Conservation (phyloP, 2,888 invertebrate genomes). For the Catocala nupta region DNA sequence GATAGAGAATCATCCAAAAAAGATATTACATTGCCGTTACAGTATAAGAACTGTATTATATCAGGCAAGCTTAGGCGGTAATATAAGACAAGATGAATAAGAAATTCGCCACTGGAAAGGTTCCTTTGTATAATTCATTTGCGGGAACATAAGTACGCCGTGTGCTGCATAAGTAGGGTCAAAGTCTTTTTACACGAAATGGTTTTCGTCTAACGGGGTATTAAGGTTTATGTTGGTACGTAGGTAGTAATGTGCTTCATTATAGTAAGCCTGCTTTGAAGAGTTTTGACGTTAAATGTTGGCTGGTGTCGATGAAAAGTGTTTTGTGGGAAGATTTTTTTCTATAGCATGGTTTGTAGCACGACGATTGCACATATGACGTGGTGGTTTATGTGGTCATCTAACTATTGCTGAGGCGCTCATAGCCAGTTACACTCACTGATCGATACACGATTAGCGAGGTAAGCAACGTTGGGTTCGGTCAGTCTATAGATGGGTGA, state of each 20-base stretch:
- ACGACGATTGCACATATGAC: no score
- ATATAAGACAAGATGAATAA: conserved; percentile 63
- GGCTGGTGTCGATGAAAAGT: no score
- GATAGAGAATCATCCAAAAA: no score
- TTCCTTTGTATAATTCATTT: conserved; percentile 64
- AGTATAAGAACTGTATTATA: conserved; percentile 49
- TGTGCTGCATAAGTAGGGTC: conserved; percentile 58
- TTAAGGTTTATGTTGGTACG: conserved; percentile 29
- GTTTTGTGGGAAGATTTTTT: no score
- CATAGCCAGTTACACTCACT: no score
- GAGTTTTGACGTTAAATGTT: conserved; percentile 2
- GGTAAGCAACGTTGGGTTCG: no score
- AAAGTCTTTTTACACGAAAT: conserved; percentile 42
- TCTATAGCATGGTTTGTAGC: no score
- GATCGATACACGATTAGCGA: no score
- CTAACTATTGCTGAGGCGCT: no score
- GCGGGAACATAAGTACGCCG: conserved; percentile 51
- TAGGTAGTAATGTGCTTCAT: conserved; percentile 27
- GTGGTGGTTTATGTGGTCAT: no score
- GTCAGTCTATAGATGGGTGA: no score
- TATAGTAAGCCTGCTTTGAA: conserved; percentile 7
- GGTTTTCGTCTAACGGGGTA: conserved; percentile 27
- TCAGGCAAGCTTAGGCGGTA: conserved; percentile 52
- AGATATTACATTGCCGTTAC: conserved; percentile 11
- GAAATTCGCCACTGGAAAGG: conserved; percentile 54